These are phyloP conservation scores for Spodoptera litura DNA, from an alignment of 1,140 invertebrate species.

Conservation along the genomic window DNA sequence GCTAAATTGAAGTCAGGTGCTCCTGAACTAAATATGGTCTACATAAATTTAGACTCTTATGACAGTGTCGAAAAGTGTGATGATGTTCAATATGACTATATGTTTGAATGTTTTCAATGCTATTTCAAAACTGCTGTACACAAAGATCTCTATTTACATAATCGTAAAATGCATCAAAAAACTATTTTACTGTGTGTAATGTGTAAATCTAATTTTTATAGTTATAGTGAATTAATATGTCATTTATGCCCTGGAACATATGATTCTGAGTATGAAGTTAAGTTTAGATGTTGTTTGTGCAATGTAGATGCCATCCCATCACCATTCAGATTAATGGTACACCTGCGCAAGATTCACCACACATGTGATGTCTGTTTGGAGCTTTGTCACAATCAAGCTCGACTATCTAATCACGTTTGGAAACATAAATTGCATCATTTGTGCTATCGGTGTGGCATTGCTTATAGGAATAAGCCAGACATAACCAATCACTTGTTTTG, in stretches of 20 bases:
- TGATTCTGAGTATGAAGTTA: conserved; percentile 88
- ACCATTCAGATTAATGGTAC: conserved; percentile 94
- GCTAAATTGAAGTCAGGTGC: conserved; percentile 89
- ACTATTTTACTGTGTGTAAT: conserved; percentile 92
- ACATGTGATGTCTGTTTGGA: conserved; percentile 95
- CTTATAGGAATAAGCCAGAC: conserved; percentile 94
- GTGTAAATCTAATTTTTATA: conserved; percentile 94
- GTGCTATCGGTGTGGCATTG: conserved; percentile 94
- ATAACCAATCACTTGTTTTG: conserved; percentile 95
- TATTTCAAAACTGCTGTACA: conserved; percentile 91
- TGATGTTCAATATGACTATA: conserved; percentile 85
- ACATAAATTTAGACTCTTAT: conserved; percentile 91
- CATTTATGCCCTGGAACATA: conserved; percentile 93
- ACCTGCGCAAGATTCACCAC: conserved; percentile 92
- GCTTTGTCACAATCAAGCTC: conserved; percentile 91
- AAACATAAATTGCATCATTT: conserved; percentile 95
- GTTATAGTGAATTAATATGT: conserved; percentile 93
- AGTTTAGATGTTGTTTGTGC: conserved; percentile 91
- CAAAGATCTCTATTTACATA: conserved; percentile 94
- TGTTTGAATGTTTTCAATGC: conserved; percentile 94
- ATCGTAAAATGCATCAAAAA: conserved; percentile 94
- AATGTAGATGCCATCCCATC: conserved; percentile 91
- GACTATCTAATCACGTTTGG: conserved; percentile 94
- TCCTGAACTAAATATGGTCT: conserved; percentile 87
- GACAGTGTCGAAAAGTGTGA: conserved; percentile 86